Percentiles rank a stretch among this genome's conserved stretches.
These are phyloP conservation scores for Nomada flava DNA, from an alignment of 2,888 invertebrate species.

Conservation along the genomic window DNA sequence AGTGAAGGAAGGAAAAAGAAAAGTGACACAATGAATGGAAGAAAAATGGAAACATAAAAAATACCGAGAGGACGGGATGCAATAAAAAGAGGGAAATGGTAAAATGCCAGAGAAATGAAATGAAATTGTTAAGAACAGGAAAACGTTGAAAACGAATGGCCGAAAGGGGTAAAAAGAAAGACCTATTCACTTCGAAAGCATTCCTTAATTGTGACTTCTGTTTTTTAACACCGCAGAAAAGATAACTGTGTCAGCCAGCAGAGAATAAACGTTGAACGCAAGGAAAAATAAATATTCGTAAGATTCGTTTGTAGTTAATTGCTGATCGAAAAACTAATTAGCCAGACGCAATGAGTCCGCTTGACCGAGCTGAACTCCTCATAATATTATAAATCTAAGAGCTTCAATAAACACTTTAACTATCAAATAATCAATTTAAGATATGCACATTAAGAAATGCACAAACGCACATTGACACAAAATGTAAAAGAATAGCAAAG, in stretches of 20 bases:
- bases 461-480: too few relatives aligned
- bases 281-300: too few relatives aligned
- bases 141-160: neutral
- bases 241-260: neutral
- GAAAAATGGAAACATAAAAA: neutral
- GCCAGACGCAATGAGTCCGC: too few relatives aligned
- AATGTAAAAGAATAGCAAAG: too few relatives aligned
- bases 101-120: neutral
- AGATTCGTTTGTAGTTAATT: too few relatives aligned
- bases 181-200: neutral
- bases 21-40: neutral
- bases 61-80: neutral
- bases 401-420: too few relatives aligned
- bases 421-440: too few relatives aligned
- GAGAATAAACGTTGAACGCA: neutral
- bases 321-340: too few relatives aligned
- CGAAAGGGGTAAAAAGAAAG: neutral
- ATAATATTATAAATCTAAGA: too few relatives aligned
- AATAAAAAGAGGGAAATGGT: neutral
- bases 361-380: too few relatives aligned
- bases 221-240: neutral
- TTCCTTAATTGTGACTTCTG: slow-evolving; percentile 1
- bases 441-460: too few relatives aligned
- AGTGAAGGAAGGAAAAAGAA: neutral
- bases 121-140: neutral